Evolutionary conservation across 2,113 vertebrate genomes (phyloP).

Genomic region (Anser cygnoides): DNA sequence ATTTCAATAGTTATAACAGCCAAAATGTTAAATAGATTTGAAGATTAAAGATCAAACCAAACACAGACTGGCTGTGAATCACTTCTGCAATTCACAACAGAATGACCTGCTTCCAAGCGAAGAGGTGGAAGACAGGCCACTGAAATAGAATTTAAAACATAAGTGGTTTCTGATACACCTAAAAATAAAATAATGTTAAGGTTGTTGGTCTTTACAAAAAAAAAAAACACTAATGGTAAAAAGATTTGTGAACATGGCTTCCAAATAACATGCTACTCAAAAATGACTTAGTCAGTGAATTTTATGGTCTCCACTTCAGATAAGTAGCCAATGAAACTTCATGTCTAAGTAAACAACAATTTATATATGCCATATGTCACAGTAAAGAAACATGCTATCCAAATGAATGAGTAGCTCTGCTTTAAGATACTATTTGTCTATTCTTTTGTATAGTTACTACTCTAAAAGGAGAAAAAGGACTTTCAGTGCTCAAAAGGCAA

Average conservation of each 20-base stretch:
- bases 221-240: neutral
- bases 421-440: neutral
- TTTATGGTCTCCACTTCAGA: neutral
- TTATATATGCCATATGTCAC: neutral
- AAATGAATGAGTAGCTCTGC: neutral
- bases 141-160: neutral
- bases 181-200: neutral
- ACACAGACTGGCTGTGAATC: neutral
- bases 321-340: neutral
- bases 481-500: neutral
- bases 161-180: neutral
- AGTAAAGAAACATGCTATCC: neutral
- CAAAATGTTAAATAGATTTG: neutral
- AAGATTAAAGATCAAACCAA: neutral
- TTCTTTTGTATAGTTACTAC: neutral
- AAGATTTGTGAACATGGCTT: neutral
- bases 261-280: neutral
- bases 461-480: neutral
- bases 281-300: neutral
- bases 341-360: neutral
- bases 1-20: neutral
- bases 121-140: neutral
- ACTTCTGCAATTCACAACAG: neutral
- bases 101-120: neutral
- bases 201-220: neutral